Base-by-base conservation (phyloP, 1,140 invertebrate species). In the Eriosoma lanigerum region DNA sequence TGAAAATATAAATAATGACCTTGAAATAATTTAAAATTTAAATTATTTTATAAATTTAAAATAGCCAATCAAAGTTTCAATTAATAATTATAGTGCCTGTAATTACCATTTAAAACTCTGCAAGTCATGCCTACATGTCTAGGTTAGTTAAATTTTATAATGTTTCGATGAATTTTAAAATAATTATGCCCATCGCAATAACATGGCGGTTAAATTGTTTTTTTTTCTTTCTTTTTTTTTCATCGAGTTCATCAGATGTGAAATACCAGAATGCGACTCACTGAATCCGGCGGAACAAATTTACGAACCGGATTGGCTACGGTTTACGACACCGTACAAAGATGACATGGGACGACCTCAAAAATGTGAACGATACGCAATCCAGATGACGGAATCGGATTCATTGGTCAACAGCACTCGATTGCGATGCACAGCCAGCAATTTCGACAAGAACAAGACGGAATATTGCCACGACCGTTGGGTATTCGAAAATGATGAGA, bases 361-460 rank as follows among this genome's bases (percentile, higher is more conserved):
- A 3, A 62, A 62, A 32, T 62, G 64, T 75, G 73, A 54, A 17
- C 52, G 52, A n/a, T 54, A 54, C 19, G 52, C 52, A 38, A 8
- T 8, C 2, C 8, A n/a, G n/a, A n/a, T 10, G 52, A 5, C 52
- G 12, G 46, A 10, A 10, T 15, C 46, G 10, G 10, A 15, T n/a
- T n/a, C n/a, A 15, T n/a, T 15, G 19, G 52, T 19, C 17, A 54
- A 54, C 52, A 15, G 52, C 19, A 54, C 1, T 3, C 15, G 3
- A 6, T 6, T 17, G 52, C 52, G 15, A n/a, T 54, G 52, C 19
- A 17, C 3, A n/a, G 10, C 52, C 1, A n/a, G 17, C 19, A 3
- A 6, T 10, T 54, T 54, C 19, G 52, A n/a, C 52, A 6, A 6
- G 17, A n/a, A 54, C 19, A 6, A 8, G 52, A 54, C 52, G 19